Percentiles rank a stretch among this genome's conserved stretches.
phyloP scores from a whole-genome alignment of 2,113 vertebrate genomes.

The Cyprinodon variegatus region DNA sequence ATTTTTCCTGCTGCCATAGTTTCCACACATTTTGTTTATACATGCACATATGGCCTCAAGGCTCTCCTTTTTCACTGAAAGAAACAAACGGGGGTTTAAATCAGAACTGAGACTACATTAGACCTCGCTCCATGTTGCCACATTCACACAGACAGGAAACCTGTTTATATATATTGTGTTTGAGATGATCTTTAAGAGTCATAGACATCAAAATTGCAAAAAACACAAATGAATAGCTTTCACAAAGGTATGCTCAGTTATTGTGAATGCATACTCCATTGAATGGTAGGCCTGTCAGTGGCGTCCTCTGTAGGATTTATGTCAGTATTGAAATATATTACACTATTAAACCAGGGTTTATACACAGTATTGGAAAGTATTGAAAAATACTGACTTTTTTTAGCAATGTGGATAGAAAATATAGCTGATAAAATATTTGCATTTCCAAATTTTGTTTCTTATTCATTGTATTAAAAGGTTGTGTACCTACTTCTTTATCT shows the following conservation, averaged over 20 bases:
- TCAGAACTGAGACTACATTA: constrained; percentile 54
- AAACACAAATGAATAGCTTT: background rate
- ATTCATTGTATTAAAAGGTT: no score
- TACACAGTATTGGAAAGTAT: no score
- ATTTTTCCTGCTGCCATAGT: constrained; percentile 68
- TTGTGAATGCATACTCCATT: background rate
- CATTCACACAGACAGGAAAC: background rate
- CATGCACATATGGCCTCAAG: constrained; percentile 53
- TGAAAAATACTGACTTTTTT: no score
- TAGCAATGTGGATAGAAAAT: no score
- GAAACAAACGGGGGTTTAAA: constrained; percentile 74
- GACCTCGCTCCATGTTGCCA: constrained; percentile 19
- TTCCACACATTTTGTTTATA: constrained; percentile 62
- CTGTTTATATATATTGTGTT: background rate
- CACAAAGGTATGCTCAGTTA: constrained; percentile 1
- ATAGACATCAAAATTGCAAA: background rate
- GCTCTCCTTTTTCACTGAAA: constrained; percentile 75
- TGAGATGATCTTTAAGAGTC: background rate
- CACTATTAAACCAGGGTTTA: no score
- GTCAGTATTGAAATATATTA: no score
- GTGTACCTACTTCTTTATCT: no score
- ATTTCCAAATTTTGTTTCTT: no score
- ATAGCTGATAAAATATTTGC: no score
- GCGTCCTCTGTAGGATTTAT: no score
- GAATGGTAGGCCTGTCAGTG: no score